Percentiles rank a stretch among this genome's conserved stretches.
Conservation (phyloP, 2,888 invertebrate genomes). For the Caprella mutica region DNA sequence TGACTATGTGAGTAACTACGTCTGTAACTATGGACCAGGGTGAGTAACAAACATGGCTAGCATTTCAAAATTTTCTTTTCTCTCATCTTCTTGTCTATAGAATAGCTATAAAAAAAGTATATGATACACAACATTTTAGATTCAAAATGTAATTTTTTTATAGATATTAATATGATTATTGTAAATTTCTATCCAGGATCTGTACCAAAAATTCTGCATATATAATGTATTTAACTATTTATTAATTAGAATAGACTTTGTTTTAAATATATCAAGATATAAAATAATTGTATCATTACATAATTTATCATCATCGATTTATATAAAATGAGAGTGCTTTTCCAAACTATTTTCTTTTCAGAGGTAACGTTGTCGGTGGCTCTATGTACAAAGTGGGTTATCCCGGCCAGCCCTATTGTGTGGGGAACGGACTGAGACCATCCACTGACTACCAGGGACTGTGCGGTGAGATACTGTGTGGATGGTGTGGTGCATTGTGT, state of each 20-base stretch:
- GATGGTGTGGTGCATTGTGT: neutral
- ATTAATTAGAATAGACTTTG: neutral
- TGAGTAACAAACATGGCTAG: too few species aligned
- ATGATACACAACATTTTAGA: too few species aligned
- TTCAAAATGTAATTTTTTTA: too few species aligned
- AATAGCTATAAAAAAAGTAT: too few species aligned
- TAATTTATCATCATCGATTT: neutral
- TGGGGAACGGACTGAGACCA: conserved; percentile 54
- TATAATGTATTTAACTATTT: neutral
- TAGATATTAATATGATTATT: too few species aligned
- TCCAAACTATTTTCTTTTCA: conserved; percentile 39
- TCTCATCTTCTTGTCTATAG: too few species aligned
- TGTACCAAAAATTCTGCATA: neutral
- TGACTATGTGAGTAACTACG: too few species aligned
- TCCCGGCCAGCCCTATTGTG: conserved; percentile 51
- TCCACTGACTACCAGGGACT: conserved; percentile 63
- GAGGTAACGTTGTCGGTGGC: conserved; percentile 64
- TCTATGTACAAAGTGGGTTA: conserved; percentile 63
- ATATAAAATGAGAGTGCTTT: neutral
- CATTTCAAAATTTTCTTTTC: too few species aligned
- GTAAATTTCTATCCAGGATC: too few species aligned
- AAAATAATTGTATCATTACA: neutral
- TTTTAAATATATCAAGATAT: neutral
- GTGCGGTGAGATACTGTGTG: conserved; percentile 52
- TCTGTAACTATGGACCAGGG: too few species aligned